Base-by-base conservation (phyloP, 2,888 invertebrate species). In the Cephus pygmeus region DNA sequence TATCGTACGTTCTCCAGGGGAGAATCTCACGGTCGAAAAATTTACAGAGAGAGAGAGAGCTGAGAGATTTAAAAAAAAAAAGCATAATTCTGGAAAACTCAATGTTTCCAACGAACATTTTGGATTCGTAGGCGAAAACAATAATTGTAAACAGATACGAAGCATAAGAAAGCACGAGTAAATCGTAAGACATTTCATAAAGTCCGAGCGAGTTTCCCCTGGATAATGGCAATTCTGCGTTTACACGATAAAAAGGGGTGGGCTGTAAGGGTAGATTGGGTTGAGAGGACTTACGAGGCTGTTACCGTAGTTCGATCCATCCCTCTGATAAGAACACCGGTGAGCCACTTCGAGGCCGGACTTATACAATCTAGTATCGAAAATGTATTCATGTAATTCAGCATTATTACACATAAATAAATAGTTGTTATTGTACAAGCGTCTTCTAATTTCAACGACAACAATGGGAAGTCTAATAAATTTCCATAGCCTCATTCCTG, bases 331-430 rank as follows among this genome's bases (percentile, higher is more conserved):
- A 71, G 71, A 71, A 71, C 34, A 34, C 31, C 31, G 71, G 71
- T 71, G 33, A 56, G 69, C 79, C 69, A 74, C 56, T 78, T 75
- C 75, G 69, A 79, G 80, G 76, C 85, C 85, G 85, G 85, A 88
- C 86, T 87, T 87, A 87, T 87, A 87, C 88, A 87, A 89, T 89
- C 86, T 90, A 88, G 88, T 90, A 91, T 89, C 88, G 89, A 91
- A 88, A 76, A 69, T 90, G 89, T 91, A 91, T 90, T 91, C 91
- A 90, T 91, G 91, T 91, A 91, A 91, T 91, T 91, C 91, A 91
- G 89, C 91, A 91, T 91, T 91, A 91, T 89, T 91, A 91, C 89
- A 88, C 91, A 91, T 91, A 89, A 91, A 91, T 91, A 91, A 91
- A 91, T 91, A 91, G 91, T 91, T 91, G 91, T 91, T 91, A 91